These are phyloP conservation scores for Chrysopilus asiliformis DNA, from an alignment of 2,888 invertebrate species.

Conservation along the genomic window DNA sequence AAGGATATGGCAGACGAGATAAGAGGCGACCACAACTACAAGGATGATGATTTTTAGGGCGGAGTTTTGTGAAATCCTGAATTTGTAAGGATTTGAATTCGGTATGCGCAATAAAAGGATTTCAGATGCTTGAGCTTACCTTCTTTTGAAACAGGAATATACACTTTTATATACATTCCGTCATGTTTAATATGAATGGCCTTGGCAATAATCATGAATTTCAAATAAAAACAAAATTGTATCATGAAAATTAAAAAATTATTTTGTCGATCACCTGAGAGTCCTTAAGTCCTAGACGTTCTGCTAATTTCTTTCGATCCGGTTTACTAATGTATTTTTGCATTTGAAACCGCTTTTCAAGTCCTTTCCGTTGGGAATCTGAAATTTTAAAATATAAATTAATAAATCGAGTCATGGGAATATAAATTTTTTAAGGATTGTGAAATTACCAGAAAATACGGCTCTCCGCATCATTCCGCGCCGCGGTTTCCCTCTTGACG, in stretches of 20 bases:
- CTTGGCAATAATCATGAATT: neutral
- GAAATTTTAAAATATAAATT: constrained; percentile 15
- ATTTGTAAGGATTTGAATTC: no score
- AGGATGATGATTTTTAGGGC: no score
- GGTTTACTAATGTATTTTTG: constrained; percentile 99
- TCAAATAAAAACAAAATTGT: no score
- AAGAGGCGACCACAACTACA: no score
- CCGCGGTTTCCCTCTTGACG: constrained; percentile 82
- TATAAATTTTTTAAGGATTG: neutral
- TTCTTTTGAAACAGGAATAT: no score
- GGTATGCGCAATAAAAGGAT: no score
- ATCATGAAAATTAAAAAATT: no score
- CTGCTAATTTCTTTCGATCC: constrained; percentile 92
- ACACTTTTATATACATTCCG: no score
- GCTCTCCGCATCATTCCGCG: constrained; percentile 95
- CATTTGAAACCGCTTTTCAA: constrained; percentile 90
- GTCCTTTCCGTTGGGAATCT: constrained; percentile 87
- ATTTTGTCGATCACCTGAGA: constrained; percentile 63
- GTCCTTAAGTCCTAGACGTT: constrained; percentile 90
- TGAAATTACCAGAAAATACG: constrained; percentile 59
- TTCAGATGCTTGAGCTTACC: no score
- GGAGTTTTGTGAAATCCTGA: no score
- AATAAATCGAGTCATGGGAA: neutral
- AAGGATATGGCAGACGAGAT: no score
- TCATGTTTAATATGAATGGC: no score